phyloP scores from a whole-genome alignment of 2,113 vertebrate genomes.

The Corythoichthys intestinalis region DNA sequence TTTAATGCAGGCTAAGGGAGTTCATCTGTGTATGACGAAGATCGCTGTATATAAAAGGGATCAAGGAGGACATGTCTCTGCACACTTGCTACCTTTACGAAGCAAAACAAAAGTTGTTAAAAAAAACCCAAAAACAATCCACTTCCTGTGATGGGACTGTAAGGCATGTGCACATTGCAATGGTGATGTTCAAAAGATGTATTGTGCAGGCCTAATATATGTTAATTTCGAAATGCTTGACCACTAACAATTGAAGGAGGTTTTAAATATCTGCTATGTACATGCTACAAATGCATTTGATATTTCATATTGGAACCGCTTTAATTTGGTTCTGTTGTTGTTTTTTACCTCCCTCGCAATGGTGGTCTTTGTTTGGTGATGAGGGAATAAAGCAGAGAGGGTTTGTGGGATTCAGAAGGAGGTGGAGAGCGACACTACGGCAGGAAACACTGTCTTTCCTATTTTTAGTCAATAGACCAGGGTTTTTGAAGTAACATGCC shows the following conservation, averaged over 20 bases:
- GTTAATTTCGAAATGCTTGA: neutral
- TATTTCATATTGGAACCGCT: too few relatives aligned
- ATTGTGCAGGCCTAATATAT: too few relatives aligned
- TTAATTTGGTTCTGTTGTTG: constrained; percentile 7
- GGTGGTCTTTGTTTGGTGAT: constrained; percentile 21
- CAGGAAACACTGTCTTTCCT: constrained; percentile 55
- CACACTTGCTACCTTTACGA: too few relatives aligned
- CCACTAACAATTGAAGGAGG: neutral
- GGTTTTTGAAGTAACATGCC: constrained; percentile 50
- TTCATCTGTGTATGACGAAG: too few relatives aligned
- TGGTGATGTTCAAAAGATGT: too few relatives aligned
- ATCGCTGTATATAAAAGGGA: too few relatives aligned
- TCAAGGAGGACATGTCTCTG: too few relatives aligned
- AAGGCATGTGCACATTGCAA: too few relatives aligned
- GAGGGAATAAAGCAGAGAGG: constrained; percentile 11
- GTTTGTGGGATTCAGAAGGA: constrained; percentile 9
- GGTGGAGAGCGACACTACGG: constrained; percentile 16
- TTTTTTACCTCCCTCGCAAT: neutral
- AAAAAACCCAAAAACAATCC: too few relatives aligned
- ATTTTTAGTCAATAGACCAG: constrained; percentile 65
- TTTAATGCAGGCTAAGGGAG: too few relatives aligned
- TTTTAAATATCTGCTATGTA: neutral
- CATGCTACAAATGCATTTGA: neutral
- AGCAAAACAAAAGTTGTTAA: too few relatives aligned
- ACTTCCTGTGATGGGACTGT: too few relatives aligned